These are phyloP conservation scores for Lasioglossum villosulum DNA, from an alignment of 2,888 invertebrate species.

Conservation along the genomic window DNA sequence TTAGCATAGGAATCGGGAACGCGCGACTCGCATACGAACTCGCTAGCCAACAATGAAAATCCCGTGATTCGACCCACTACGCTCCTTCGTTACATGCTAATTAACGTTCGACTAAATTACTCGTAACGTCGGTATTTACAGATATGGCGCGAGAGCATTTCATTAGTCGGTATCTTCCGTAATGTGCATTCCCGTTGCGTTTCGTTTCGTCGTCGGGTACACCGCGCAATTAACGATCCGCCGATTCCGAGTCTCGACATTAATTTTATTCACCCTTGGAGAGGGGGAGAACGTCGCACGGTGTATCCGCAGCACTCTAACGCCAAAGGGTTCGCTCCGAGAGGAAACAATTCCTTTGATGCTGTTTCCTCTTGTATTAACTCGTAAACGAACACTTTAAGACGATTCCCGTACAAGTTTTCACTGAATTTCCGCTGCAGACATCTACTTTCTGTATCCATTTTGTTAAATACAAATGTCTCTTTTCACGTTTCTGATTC, in stretches of 20 bases:
- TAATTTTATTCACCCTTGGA: background rate
- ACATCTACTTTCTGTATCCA: too few species aligned
- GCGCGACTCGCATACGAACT: slow-evolving; percentile 58
- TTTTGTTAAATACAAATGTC: too few species aligned
- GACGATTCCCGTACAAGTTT: background rate
- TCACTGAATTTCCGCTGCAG: background rate
- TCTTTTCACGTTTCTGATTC: too few species aligned
- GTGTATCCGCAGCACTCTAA: background rate
- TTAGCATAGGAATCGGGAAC: slow-evolving; percentile 67
- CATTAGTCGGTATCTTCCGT: background rate
- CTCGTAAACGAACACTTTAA: background rate
- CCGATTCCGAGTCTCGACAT: background rate
- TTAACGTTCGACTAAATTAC: slow-evolving; percentile 3
- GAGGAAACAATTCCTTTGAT: background rate
- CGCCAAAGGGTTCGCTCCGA: background rate
- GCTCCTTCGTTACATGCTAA: slow-evolving; percentile 12
- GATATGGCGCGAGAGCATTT: background rate
- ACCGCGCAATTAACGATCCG: background rate
- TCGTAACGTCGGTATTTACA: background rate
- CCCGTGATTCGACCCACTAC: slow-evolving; percentile 4
- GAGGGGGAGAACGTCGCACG: background rate
- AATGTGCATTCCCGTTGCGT: background rate
- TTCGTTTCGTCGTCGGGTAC: background rate
- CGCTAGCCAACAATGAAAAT: slow-evolving; percentile 44
- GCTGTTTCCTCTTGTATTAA: background rate